Evolutionary conservation across 23 tunicate species (phyloP), one percentile per base, ranked within the genome.

Genomic region (Ciona savignyi): DNA sequence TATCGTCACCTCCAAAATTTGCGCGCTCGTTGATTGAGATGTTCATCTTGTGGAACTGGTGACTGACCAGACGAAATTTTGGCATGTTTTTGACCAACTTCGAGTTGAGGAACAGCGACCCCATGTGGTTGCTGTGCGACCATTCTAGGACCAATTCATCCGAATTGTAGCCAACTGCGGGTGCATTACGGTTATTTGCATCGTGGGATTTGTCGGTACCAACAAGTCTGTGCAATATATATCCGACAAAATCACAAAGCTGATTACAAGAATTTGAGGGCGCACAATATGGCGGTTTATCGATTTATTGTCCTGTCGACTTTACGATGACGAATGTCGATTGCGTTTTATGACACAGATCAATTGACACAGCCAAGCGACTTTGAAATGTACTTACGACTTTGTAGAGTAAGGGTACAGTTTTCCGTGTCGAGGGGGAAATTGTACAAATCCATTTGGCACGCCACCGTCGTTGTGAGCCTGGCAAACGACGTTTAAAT

Each of bases 401-500:
- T 87, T 34, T 86, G 86, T 1, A 92, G 34, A 0, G 86, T 76
- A 20, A 92, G 35, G 11, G 88, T 51, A 66, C 98, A 92, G 67
- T 92, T 78, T 28, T 92, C 90, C 60, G 76, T 92, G 78, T 92
- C 98, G 31, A 92, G 72, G 0, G 98, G 98, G 72, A 92, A 92
- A 29, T 85, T 92, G 33, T 78, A 66, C 0, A 92, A 60, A 31
- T 83, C 80, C 98, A 92, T 92, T 65, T 92, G 98, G 65, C 98
- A 92, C 0, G 98, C 98, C 0, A 92, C 98, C 4, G 98, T 92
- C 0, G 98, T 85, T 4, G 98, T 92, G 61, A 92, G 30, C 33
- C 98, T 92, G 77, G 67, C n/a, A n/a, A n/a, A n/a, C n/a, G n/a
- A n/a, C n/a, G n/a, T n/a, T n/a, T n/a, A n/a, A n/a, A n/a, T n/a